Evolutionary conservation across 2,797 vertebrate genomes (phyloP), one percentile per base, ranked within the genome.

Genomic region (Thunnus albacares): DNA sequence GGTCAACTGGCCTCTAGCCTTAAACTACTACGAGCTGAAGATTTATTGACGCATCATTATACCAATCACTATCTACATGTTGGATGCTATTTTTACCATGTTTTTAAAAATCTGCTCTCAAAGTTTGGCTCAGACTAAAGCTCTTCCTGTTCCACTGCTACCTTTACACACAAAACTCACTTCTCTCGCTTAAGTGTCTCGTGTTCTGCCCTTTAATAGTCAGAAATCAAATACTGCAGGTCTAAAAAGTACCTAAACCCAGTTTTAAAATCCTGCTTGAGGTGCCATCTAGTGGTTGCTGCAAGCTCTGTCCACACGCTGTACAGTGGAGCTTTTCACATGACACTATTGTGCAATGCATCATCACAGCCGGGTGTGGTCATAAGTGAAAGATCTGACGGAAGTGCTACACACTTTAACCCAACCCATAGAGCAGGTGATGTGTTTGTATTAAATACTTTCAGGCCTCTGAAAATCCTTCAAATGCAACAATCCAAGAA

Each of bases 251-350:
- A 28, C 15, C 22, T n/a, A 15, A 12, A 52, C 17, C 20, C 8
- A 17, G 24, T 18, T 71, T 20, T 33, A 30, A 35, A 60, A 20
- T 2, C 18, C 2, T 12, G 28, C 15, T 41, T 65, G 26, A 79
- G 75, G 75, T 89, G 83, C 87, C 80, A 90, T 62, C 79, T 82
- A 28, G 84, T 77, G 87, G 77, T 33, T 7, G 35, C 8, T 63
- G 4, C 10, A n/a, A 49, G 62, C 33, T 57, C 14, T n/a, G 15
- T 52, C 17, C 12, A 57, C 61, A 64, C 6, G 24, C 6, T 57
- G 43, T 10, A 33, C 7, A 63, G 11, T 57, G 7, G 20, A 62
- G 10, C 41, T 6, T 52, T 43, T 76, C 0, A 55, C 22, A 61
- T 52, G 30, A 51, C 20, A 62, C 53, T 28, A 4, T 33, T 64